phyloP scores from a whole-genome alignment of 2,888 invertebrate species.

The Pandemis heparana region DNA sequence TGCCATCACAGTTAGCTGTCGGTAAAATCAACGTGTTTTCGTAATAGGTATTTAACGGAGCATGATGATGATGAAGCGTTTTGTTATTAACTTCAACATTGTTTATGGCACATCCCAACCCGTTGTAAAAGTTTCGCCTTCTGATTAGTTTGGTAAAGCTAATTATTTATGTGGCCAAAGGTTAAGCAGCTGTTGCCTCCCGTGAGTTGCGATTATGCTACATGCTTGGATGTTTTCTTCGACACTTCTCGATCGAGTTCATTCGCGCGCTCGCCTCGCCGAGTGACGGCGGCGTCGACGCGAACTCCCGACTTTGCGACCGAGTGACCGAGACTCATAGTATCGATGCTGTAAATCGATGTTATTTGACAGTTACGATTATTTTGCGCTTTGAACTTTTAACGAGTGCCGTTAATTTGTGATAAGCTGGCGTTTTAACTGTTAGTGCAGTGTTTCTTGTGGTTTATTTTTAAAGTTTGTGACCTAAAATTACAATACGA shows the following conservation, averaged over 20 bases:
- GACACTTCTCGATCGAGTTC: conserved; percentile 59
- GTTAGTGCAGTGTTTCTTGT: conserved; percentile 18
- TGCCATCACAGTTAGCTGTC: no score
- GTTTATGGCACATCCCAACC: neutral
- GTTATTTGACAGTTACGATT: conserved; percentile 39
- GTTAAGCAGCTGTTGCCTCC: conserved; percentile 40
- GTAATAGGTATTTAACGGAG: no score
- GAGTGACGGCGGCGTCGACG: conserved; percentile 65
- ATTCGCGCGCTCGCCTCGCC: conserved; percentile 76
- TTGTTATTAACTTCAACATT: neutral
- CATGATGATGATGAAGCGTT: neutral
- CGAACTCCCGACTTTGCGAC: conserved; percentile 46
- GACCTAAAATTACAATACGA: neutral
- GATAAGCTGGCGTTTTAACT: conserved; percentile 14
- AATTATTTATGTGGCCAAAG: conserved; percentile 34
- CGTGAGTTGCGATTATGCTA: conserved; percentile 21
- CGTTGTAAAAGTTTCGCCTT: conserved; percentile 6
- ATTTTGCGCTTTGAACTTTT: conserved; percentile 46
- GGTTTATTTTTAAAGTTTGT: neutral
- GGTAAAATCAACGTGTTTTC: neutral
- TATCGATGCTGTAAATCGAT: conserved; percentile 25
- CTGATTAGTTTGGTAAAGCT: conserved; percentile 2
- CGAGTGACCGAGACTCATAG: conserved; percentile 46
- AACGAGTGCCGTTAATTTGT: conserved; percentile 22
- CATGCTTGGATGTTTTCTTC: conserved; percentile 49